These are phyloP conservation scores for Lasioglossum morio DNA, from an alignment of 2,888 invertebrate species.

Conservation along the genomic window DNA sequence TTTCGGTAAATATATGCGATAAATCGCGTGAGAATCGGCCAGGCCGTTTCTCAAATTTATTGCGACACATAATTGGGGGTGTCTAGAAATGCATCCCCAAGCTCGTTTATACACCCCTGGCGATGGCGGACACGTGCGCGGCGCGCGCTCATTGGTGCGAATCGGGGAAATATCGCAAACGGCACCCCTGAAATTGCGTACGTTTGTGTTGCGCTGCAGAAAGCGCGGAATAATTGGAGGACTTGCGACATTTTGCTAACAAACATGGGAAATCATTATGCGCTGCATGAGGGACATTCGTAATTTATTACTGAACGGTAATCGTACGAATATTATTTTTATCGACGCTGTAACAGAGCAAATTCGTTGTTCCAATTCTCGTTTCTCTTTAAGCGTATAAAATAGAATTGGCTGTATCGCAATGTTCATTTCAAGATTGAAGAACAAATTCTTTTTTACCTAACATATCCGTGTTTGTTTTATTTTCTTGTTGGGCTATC, in stretches of 20 bases:
- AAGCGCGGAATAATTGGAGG: neutral
- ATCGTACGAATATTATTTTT: neutral
- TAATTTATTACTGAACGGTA: neutral
- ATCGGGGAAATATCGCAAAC: constrained; percentile 7
- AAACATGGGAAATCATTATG: neutral
- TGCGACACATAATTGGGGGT: constrained; percentile 26
- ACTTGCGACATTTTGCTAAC: neutral
- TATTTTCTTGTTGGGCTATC: neutral
- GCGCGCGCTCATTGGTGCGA: constrained; percentile 15
- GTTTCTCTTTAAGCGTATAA: too few relatives aligned
- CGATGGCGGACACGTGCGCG: constrained; percentile 25
- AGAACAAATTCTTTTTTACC: neutral
- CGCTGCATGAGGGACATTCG: neutral
- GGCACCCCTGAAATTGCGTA: neutral
- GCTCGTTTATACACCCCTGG: constrained; percentile 23
- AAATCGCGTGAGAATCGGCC: constrained; percentile 37
- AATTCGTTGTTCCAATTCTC: neutral
- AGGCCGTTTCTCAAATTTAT: constrained; percentile 42
- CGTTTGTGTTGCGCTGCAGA: neutral
- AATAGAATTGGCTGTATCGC: too few relatives aligned
- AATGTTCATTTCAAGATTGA: too few relatives aligned
- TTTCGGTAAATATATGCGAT: neutral
- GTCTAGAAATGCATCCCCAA: constrained; percentile 23
- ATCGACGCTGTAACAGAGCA: too few relatives aligned
- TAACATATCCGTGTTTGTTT: neutral